These are phyloP conservation scores for Hypolimnas misippus DNA, from an alignment of 2,888 invertebrate genomes.

Conservation along the genomic window DNA sequence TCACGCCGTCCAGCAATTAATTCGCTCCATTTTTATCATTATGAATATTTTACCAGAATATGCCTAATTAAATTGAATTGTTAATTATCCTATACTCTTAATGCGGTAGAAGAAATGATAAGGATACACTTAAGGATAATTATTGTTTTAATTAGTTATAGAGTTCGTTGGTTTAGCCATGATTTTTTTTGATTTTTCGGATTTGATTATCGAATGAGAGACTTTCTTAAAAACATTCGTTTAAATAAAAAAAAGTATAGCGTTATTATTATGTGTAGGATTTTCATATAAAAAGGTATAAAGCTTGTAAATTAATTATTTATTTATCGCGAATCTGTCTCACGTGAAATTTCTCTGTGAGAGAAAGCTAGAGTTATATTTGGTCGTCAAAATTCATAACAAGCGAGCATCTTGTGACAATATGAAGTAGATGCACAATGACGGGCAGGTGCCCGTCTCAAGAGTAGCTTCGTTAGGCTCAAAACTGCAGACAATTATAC, in stretches of 20 bases:
- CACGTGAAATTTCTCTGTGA: no score
- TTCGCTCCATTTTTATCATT: slow-evolving; percentile 51
- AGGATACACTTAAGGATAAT: not conserved
- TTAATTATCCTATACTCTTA: slow-evolving; percentile 13
- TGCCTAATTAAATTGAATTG: slow-evolving; percentile 25
- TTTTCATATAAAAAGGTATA: no score
- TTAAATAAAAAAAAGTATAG: no score
- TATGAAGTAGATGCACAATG: slow-evolving; percentile 44
- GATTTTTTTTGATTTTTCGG: not conserved
- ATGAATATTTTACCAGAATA: slow-evolving; percentile 34
- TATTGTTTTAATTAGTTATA: not conserved
- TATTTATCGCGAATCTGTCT: no score
- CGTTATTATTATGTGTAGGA: no score
- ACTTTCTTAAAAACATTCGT: not conserved
- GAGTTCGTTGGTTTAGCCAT: not conserved
- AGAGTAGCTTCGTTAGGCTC: slow-evolving; percentile 72
- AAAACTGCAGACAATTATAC: slow-evolving; percentile 50
- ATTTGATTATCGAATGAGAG: not conserved
- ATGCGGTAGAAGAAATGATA: not conserved
- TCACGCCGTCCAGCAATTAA: slow-evolving; percentile 49
- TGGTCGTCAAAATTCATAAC: no score
- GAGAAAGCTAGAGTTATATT: no score
- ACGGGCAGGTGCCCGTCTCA: slow-evolving; percentile 68
- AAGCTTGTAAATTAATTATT: no score
- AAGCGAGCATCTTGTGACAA: not conserved